Percentiles rank a stretch among this genome's conserved stretches.
Evolutionary conservation across 2,113 vertebrate species (phyloP).

Genomic region (Amphilophus citrinellus): DNA sequence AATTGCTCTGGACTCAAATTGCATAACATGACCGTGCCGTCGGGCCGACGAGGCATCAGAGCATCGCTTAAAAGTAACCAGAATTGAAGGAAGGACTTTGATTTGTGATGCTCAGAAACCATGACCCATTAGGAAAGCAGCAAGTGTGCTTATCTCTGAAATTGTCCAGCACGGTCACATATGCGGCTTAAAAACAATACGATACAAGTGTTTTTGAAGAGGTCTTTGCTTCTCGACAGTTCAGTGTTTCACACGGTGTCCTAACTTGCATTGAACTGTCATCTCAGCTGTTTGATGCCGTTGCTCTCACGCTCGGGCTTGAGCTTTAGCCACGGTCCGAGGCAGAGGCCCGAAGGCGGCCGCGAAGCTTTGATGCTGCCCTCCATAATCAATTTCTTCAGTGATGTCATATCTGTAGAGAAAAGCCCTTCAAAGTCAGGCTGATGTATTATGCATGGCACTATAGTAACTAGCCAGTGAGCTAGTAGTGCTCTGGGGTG

Average conservation of each 20-base stretch:
- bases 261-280: slow-evolving; percentile 18
- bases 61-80: slow-evolving; percentile 9
- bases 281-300: slow-evolving; percentile 28
- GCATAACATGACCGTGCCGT: background rate
- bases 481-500: slow-evolving; percentile 45
- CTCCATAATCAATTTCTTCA: slow-evolving; percentile 49
- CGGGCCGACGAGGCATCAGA: background rate
- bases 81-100: slow-evolving; percentile 3
- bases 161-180: background rate
- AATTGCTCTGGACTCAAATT: slow-evolving; percentile 16
- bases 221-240: slow-evolving; percentile 23
- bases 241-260: slow-evolving; percentile 24
- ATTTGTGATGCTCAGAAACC: slow-evolving; percentile 15
- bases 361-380: slow-evolving; percentile 48
- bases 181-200: background rate
- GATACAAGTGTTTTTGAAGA: background rate
- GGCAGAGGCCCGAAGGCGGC: slow-evolving; percentile 11
- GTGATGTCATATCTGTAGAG: slow-evolving; percentile 66
- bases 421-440: slow-evolving; percentile 66
- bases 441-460: slow-evolving; percentile 67
- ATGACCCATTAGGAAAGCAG: background rate
- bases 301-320: slow-evolving; percentile 7
- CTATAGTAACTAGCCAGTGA: slow-evolving; percentile 54
- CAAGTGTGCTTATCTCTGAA: background rate
- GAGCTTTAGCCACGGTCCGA: slow-evolving; percentile 30